These are phyloP conservation scores for Nymphalis polychloros DNA, from an alignment of 2,888 invertebrate species.

Conservation along the genomic window DNA sequence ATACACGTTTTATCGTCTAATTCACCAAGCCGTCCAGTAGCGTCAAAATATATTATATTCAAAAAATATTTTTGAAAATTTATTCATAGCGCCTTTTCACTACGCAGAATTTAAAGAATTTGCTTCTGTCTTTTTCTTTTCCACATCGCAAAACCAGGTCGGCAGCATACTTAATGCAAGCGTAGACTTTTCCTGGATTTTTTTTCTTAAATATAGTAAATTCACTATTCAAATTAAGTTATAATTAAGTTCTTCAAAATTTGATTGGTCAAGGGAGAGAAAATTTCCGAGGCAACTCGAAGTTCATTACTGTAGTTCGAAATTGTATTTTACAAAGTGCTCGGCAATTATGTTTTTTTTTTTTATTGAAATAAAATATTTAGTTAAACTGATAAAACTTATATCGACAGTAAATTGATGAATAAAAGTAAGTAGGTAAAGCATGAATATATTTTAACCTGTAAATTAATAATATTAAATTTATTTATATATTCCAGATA, in stretches of 20 bases:
- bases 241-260: conserved; percentile 10
- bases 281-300: neutral
- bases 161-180: conserved; percentile 29
- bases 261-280: conserved; percentile 4
- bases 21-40: no score
- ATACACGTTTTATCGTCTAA: no score
- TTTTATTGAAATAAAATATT: no score
- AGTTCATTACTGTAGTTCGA: conserved; percentile 2
- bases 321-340: conserved; percentile 1
- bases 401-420: no score
- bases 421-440: no score
- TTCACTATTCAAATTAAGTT: conserved; percentile 30
- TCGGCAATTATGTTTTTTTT: conserved; percentile 10
- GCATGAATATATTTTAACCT: no score
- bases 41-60: conserved; percentile 4
- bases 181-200: conserved; percentile 23
- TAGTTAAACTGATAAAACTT: no score
- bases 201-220: conserved; percentile 29
- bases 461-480: no score
- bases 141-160: conserved; percentile 34
- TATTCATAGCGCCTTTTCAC: conserved; percentile 20
- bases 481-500: no score
- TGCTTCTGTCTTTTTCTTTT: conserved; percentile 30
- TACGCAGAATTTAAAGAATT: conserved; percentile 29
- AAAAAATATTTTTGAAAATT: conserved; percentile 15